Evolutionary conservation across 2,113 vertebrate species (phyloP).

Genomic region (Strigops habroptila): DNA sequence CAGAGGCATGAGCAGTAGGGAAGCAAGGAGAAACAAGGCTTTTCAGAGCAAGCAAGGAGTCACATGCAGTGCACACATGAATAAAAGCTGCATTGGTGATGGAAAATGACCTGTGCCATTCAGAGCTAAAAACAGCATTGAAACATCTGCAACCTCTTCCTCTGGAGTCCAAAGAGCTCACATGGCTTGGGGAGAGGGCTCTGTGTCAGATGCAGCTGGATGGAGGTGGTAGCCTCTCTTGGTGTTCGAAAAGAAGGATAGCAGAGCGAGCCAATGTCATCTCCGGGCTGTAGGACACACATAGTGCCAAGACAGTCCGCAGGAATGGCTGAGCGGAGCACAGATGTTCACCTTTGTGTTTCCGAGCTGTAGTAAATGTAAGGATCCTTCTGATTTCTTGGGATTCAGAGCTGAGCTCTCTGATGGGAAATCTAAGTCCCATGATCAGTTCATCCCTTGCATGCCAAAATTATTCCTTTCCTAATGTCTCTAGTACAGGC

Average conservation of each 20-base stretch:
- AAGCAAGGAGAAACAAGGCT: not conserved
- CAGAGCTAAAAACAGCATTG: not conserved
- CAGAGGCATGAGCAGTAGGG: not conserved
- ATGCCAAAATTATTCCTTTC: not conserved
- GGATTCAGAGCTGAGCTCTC: not conserved
- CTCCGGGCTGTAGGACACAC: not conserved
- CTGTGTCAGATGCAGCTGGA: not conserved
- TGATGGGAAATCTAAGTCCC: not conserved
- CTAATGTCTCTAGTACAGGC: not conserved
- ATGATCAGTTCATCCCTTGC: not conserved
- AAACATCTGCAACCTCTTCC: not conserved
- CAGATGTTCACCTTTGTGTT: not conserved
- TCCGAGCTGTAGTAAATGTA: not conserved
- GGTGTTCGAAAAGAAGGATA: not conserved
- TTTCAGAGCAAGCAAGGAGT: not conserved
- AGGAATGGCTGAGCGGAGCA: rapidly evolving
- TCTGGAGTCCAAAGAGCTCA: not conserved
- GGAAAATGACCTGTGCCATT: not conserved
- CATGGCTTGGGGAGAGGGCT: not conserved
- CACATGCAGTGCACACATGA: not conserved
- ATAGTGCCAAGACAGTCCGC: not conserved
- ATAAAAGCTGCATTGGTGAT: not conserved
- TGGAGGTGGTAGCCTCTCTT: not conserved
- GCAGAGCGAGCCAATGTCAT: not conserved
- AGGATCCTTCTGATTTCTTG: not conserved